These are phyloP conservation scores for Coryphaenoides rupestris DNA, from an alignment of 2,113 vertebrate genomes.

Conservation along the genomic window DNA sequence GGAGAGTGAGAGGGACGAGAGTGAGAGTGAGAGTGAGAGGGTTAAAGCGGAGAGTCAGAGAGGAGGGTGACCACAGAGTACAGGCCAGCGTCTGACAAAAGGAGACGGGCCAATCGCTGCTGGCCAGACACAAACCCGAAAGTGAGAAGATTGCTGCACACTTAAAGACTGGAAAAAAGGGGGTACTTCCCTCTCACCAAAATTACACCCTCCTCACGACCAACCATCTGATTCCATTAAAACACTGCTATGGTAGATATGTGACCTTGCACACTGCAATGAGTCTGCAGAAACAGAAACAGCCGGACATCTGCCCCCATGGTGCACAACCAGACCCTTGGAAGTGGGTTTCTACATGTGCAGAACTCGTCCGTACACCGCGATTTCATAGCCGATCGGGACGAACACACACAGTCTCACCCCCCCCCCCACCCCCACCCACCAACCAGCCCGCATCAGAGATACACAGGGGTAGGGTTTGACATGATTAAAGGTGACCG, in stretches of 20 bases:
- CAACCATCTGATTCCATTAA: neutral
- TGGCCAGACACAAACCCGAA: constrained; percentile 18
- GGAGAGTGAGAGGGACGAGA: neutral
- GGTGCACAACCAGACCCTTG: too few species aligned
- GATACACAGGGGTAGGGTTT: too few species aligned
- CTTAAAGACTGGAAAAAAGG: neutral
- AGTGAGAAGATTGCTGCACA: constrained; percentile 6
- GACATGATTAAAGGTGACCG: too few species aligned
- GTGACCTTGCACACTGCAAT: neutral
- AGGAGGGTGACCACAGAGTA: constrained; percentile 10
- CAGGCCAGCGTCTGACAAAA: neutral
- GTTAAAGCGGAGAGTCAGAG: neutral
- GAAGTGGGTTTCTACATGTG: too few species aligned
- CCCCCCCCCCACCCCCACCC: too few species aligned
- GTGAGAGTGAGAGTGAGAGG: neutral
- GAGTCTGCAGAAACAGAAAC: too few species aligned
- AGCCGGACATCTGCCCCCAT: too few species aligned
- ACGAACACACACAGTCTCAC: too few species aligned
- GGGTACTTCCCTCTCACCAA: constrained; percentile 12
- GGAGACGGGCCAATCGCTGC: constrained; percentile 11
- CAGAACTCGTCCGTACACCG: too few species aligned
- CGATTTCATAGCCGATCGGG: too few species aligned
- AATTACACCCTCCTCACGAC: constrained; percentile 14
- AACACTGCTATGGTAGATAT: neutral
- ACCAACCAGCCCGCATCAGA: too few species aligned